Evolutionary conservation across 2,888 invertebrate genomes (phyloP).

Genomic region (Listrodromus nycthemerus): DNA sequence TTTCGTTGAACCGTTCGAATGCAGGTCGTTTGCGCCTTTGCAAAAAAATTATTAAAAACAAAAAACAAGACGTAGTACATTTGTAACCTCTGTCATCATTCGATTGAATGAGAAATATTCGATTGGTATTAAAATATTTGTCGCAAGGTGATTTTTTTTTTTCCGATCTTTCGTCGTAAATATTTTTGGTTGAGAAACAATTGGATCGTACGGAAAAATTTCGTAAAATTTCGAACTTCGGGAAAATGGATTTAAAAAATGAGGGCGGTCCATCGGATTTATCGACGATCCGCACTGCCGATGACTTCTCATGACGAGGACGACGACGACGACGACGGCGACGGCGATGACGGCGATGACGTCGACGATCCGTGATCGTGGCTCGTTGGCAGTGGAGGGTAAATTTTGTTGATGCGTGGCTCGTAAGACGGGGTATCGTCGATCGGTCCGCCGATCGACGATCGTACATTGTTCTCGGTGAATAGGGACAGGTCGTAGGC

Average conservation of each 20-base stretch:
- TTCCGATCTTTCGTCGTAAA: no score
- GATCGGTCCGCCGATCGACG: conserved; percentile 31
- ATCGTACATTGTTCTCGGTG: conserved; percentile 24
- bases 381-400: conserved; percentile 45
- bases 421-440: conserved; percentile 24
- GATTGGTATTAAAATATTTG: no score
- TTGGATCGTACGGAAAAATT: neutral
- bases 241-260: neutral
- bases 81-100: no score
- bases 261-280: neutral
- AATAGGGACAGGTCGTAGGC: conserved; percentile 25
- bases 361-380: conserved; percentile 55
- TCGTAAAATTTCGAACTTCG: neutral
- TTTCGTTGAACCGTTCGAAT: neutral
- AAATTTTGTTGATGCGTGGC: conserved; percentile 33
- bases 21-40: no score
- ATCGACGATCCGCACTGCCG: neutral
- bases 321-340: conserved; percentile 55
- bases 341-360: conserved; percentile 47
- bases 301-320: conserved; percentile 15
- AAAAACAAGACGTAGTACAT: no score
- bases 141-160: no score
- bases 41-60: no score
- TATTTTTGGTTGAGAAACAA: neutral
- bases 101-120: no score